Conservation (phyloP, 2,888 invertebrate genomes). For the Platycheirus rosarum region DNA sequence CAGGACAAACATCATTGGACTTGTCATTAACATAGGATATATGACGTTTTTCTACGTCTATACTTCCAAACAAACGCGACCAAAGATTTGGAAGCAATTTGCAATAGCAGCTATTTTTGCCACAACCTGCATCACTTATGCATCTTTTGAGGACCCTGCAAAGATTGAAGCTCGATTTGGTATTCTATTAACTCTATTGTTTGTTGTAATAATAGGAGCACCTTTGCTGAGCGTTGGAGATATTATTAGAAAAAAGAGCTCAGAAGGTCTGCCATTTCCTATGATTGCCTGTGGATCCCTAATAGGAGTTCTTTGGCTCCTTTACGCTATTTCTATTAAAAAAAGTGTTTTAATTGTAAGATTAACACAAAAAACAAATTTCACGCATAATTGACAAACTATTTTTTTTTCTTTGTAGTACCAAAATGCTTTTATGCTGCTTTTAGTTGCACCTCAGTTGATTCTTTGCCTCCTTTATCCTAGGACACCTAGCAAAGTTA, state of each 20-base stretch:
- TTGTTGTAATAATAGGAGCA: slow-evolving; percentile 87
- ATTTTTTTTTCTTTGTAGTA: slow-evolving; percentile 83
- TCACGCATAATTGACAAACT: neutral
- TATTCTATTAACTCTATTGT: slow-evolving; percentile 85
- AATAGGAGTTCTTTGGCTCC: slow-evolving; percentile 83
- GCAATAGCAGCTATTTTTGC: slow-evolving; percentile 85
- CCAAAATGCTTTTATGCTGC: slow-evolving; percentile 88
- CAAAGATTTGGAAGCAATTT: slow-evolving; percentile 84
- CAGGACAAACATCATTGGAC: slow-evolving; percentile 89
- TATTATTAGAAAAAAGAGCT: slow-evolving; percentile 91
- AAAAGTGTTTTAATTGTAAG: slow-evolving; percentile 80
- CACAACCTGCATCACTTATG: slow-evolving; percentile 86
- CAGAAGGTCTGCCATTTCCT: slow-evolving; percentile 94
- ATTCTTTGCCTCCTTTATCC: slow-evolving; percentile 88
- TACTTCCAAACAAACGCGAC: slow-evolving; percentile 84
- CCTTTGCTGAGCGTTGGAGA: slow-evolving; percentile 88
- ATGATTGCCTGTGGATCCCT: slow-evolving; percentile 92
- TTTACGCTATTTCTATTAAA: slow-evolving; percentile 80
- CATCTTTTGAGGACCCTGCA: slow-evolving; percentile 86
- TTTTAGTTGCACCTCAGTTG: slow-evolving; percentile 86
- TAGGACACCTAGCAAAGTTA: slow-evolving; percentile 84
- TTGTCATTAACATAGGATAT: slow-evolving; percentile 88
- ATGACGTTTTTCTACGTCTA: slow-evolving; percentile 87
- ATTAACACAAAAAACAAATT: neutral
- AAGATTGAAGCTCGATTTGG: slow-evolving; percentile 88